phyloP scores from a whole-genome alignment of 2,113 vertebrate species.

The Cyprinodon variegatus region DNA sequence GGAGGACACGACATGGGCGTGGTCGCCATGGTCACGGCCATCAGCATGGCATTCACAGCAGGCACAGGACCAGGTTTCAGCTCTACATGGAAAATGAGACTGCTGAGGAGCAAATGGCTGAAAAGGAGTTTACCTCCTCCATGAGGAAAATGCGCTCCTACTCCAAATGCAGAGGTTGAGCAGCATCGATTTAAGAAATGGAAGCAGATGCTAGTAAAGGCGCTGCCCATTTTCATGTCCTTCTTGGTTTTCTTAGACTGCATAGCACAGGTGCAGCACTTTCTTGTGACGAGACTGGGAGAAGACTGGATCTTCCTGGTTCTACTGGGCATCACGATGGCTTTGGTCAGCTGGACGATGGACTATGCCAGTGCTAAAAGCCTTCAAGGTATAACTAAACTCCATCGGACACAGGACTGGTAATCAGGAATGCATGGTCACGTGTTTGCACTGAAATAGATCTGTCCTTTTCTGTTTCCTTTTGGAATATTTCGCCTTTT shows the following conservation, averaged over 20 bases:
- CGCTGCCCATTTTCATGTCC: neutral
- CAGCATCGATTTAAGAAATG: accelerated
- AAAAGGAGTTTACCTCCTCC: constrained; percentile 38
- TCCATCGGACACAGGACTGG: neutral
- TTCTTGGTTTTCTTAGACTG: constrained; percentile 79
- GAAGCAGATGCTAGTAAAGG: accelerated
- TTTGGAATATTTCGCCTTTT: neutral
- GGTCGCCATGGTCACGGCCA: constrained; percentile 38
- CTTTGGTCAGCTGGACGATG: constrained; percentile 95
- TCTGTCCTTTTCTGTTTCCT: neutral
- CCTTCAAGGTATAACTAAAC: constrained; percentile 82
- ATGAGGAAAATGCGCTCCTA: constrained; percentile 79
- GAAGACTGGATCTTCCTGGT: constrained; percentile 97
- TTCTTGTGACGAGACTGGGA: constrained; percentile 87
- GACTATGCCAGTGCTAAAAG: constrained; percentile 93
- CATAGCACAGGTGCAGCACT: constrained; percentile 78
- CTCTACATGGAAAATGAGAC: constrained; percentile 40
- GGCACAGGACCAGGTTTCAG: constrained; percentile 37
- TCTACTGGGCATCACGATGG: constrained; percentile 91
- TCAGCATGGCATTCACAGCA: constrained; percentile 42
- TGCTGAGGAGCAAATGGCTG: neutral
- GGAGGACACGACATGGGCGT: constrained; percentile 20
- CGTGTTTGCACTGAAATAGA: neutral
- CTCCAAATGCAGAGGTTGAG: constrained; percentile 86
- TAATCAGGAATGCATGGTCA: neutral